A percentile compares a stretch with the other conserved stretches of the same genome.
Evolutionary conservation across 2,797 vertebrate species (phyloP).

Genomic region (Gallirallus australis): DNA sequence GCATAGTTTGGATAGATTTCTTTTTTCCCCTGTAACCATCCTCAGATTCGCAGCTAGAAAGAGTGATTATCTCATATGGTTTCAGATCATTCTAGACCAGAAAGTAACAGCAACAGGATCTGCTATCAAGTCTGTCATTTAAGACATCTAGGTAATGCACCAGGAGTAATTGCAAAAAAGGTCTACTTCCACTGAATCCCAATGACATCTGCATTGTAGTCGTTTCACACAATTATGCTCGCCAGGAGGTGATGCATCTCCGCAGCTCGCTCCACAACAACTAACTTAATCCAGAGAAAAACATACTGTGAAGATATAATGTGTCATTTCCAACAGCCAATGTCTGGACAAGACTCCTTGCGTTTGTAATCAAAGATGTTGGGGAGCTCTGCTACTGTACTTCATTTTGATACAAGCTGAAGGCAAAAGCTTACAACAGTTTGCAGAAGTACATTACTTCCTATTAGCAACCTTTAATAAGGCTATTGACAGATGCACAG

Average conservation of each 20-base stretch:
- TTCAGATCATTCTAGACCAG: conserved; percentile 16
- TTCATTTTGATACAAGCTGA: neutral
- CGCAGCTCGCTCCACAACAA: neutral
- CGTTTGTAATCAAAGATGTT: neutral
- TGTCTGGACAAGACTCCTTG: neutral
- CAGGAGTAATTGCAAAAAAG: conserved; percentile 21
- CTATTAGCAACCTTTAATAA: neutral
- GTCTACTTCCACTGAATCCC: conserved; percentile 61
- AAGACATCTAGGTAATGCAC: neutral
- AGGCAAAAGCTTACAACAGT: neutral
- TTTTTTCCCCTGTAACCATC: neutral
- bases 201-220: conserved; percentile 71
- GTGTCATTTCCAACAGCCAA: neutral
- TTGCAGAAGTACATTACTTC: neutral
- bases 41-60: conserved; percentile 53
- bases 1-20: conserved; percentile 2
- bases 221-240: neutral
- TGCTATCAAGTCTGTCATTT: neutral
- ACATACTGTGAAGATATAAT: neutral
- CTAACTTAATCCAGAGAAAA: neutral
- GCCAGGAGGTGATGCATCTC: conserved; percentile 7
- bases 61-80: neutral
- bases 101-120: neutral
- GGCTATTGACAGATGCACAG: neutral
- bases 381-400: neutral